Percentiles rank a stretch among this genome's conserved stretches.
Evolutionary conservation across 2,888 invertebrate genomes (phyloP).

Genomic region (Elegia similella): DNA sequence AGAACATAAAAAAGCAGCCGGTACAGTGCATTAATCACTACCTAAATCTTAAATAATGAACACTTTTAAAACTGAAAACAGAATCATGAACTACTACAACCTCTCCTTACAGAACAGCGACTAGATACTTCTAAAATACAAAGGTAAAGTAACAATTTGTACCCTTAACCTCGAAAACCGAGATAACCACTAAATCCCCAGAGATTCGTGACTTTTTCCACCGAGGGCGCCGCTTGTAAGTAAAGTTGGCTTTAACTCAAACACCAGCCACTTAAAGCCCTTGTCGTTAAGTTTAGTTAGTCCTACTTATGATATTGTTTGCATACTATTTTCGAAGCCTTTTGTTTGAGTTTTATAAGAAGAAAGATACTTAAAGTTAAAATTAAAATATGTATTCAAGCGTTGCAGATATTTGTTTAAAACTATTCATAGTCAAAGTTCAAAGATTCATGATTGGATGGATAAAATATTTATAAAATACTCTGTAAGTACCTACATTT

Average conservation of each 20-base stretch:
- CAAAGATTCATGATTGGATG: no score
- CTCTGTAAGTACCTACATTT: no score
- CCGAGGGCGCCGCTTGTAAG: constrained; percentile 13
- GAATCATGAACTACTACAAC: not conserved
- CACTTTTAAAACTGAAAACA: no score
- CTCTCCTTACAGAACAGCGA: not conserved
- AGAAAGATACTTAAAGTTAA: not conserved
- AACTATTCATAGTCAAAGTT: not conserved
- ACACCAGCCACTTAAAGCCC: constrained; percentile 4
- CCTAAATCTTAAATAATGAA: no score
- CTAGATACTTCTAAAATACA: not conserved
- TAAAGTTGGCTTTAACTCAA: constrained; percentile 6
- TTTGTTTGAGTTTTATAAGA: not conserved
- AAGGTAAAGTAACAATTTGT: constrained; percentile 14
- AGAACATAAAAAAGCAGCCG: no score
- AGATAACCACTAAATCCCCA: constrained; percentile 14
- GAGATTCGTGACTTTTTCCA: constrained; percentile 16
- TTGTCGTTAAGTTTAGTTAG: not conserved
- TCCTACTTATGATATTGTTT: constrained; percentile 9
- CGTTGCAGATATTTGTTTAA: not conserved
- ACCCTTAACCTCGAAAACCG: constrained; percentile 10
- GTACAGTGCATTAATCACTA: no score
- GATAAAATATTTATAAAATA: no score
- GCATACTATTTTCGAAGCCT: not conserved
- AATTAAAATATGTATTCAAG: not conserved